phyloP scores from a whole-genome alignment of 2,113 vertebrate genomes.

The Xyliphius kryptos region DNA sequence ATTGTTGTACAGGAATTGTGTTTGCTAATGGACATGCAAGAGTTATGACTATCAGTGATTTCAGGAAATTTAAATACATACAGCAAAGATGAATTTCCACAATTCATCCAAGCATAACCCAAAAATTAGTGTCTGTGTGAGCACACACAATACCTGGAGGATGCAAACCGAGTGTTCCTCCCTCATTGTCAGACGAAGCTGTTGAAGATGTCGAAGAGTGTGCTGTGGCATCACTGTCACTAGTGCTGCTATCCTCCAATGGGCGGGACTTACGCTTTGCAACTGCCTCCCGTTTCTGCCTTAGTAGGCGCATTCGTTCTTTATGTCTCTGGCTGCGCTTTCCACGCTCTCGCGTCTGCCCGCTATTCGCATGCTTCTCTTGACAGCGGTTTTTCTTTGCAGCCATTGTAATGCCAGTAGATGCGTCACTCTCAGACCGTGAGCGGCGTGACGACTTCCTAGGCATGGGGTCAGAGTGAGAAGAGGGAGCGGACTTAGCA shows the following conservation, averaged over 20 bases:
- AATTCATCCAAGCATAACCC: too few relatives aligned
- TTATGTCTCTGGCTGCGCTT: conserved; percentile 95
- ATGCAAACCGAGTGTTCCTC: conserved; percentile 94
- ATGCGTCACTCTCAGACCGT: conserved; percentile 84
- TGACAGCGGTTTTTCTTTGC: conserved; percentile 93
- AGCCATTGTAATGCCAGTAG: conserved; percentile 76
- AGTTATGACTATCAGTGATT: too few relatives aligned
- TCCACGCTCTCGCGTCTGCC: conserved; percentile 78
- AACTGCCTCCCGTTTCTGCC: conserved; percentile 92
- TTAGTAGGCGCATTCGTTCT: conserved; percentile 84
- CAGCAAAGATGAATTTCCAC: too few relatives aligned
- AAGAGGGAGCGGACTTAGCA: not conserved
- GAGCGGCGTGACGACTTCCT: conserved; percentile 88
- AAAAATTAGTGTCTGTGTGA: too few relatives aligned
- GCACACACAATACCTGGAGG: conserved; percentile 87
- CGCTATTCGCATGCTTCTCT: conserved; percentile 84
- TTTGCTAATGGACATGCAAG: too few relatives aligned
- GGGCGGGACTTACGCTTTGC: conserved; percentile 93
- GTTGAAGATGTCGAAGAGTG: conserved; percentile 86
- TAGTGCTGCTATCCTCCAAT: conserved; percentile 98
- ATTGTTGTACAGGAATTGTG: too few relatives aligned
- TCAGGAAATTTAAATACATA: too few relatives aligned
- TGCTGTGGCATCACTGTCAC: conserved; percentile 95
- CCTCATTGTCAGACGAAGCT: conserved; percentile 82
- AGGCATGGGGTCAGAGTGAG: not conserved